Percentiles rank a stretch among this genome's conserved stretches.
phyloP scores from a whole-genome alignment of 2,888 invertebrate species.

The Pachydiplax longipennis region DNA sequence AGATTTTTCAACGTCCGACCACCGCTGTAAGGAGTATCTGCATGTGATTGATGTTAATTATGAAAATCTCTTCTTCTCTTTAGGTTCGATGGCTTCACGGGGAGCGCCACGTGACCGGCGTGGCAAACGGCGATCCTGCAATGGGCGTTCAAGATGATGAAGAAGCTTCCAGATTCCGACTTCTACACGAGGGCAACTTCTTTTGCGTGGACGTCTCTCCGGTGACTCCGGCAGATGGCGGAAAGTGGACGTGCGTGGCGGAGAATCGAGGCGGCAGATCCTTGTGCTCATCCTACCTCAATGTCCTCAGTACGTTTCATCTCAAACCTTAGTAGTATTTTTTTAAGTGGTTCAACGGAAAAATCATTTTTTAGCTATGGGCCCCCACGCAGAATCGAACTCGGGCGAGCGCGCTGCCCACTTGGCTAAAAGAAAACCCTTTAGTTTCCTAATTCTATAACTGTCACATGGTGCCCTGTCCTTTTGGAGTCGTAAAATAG shows the following conservation, averaged over 20 bases:
- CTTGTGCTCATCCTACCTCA: slow-evolving; percentile 70
- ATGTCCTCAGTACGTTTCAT: slow-evolving; percentile 70
- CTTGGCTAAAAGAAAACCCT: no score
- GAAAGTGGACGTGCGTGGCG: slow-evolving; percentile 85
- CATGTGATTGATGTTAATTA: neutral
- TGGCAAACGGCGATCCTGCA: slow-evolving; percentile 25
- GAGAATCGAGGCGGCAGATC: slow-evolving; percentile 78
- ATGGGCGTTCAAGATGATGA: slow-evolving; percentile 67
- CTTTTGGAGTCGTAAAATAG: no score
- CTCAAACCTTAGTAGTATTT: no score
- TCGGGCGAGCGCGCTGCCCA: no score
- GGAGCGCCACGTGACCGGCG: slow-evolving; percentile 68
- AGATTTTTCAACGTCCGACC: no score
- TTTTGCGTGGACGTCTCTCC: slow-evolving; percentile 85
- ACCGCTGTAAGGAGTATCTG: neutral
- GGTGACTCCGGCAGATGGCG: slow-evolving; percentile 82
- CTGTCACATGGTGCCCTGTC: no score
- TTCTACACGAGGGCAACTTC: slow-evolving; percentile 85
- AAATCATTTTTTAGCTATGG: no score
- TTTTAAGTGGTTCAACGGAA: no score
- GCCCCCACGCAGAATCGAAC: no score
- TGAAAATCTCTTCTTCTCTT: slow-evolving; percentile 44
- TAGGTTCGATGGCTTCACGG: slow-evolving; percentile 90
- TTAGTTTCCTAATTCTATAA: no score
- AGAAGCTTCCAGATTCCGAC: slow-evolving; percentile 66